A percentile compares a stretch with the other conserved stretches of the same genome.
phyloP scores from a whole-genome alignment of 64 coral and sea anemone species.

The Dendrophyllia cribrosa region DNA sequence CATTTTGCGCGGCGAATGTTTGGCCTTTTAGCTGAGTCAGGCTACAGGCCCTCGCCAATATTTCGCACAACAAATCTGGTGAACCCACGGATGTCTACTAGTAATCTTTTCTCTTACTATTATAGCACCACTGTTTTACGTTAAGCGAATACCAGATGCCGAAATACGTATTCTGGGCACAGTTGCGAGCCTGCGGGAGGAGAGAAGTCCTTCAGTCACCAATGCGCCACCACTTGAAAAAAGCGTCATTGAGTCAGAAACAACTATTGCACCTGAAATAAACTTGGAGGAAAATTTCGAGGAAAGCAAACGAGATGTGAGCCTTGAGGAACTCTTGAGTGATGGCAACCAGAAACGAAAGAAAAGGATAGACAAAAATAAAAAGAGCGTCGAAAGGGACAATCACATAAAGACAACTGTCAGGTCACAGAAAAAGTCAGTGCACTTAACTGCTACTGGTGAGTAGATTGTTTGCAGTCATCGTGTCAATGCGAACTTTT shows the following conservation, averaged over 20 bases:
- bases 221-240: background rate
- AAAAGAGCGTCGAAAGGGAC: slow-evolving; percentile 11
- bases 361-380: slow-evolving; percentile 31
- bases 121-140: slow-evolving; percentile 65
- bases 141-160: slow-evolving; percentile 41
- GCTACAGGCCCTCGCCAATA: no score
- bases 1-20: no score
- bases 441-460: slow-evolving; percentile 8
- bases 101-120: background rate
- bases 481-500: no score
- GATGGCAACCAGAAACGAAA: slow-evolving; percentile 28
- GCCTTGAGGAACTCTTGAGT: slow-evolving; percentile 52
- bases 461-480: background rate
- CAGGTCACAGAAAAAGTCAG: background rate
- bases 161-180: slow-evolving; percentile 50
- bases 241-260: background rate
- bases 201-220: slow-evolving; percentile 19
- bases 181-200: slow-evolving; percentile 18
- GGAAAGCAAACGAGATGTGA: slow-evolving; percentile 68
- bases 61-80: no score
- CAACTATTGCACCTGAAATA: background rate
- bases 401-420: background rate
- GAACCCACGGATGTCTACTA: background rate
- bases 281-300: slow-evolving; percentile 1
- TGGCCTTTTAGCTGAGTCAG: no score